Conservation (phyloP, 1,140 invertebrate genomes). For the Marisa cornuarietis region DNA sequence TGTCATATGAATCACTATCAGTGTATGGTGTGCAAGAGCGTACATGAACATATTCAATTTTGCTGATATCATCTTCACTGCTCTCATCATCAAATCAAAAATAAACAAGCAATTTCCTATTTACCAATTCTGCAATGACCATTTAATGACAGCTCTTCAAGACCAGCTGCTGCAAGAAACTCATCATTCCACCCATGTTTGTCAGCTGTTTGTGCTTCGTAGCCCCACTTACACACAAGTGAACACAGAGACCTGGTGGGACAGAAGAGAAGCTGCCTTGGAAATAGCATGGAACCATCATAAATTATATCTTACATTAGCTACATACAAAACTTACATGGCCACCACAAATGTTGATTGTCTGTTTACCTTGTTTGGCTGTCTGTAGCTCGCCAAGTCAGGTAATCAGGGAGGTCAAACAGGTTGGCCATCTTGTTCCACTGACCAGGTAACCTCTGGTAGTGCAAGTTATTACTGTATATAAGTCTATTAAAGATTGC, state of each 20-base stretch:
- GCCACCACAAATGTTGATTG: too few species aligned
- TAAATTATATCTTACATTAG: too few species aligned
- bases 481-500: too few species aligned
- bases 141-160: slow-evolving; percentile 78
- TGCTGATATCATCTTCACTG: neutral
- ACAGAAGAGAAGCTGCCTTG: too few species aligned
- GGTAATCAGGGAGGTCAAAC: slow-evolving; percentile 93
- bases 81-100: too few species aligned
- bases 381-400: slow-evolving; percentile 91
- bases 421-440: slow-evolving; percentile 79
- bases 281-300: too few species aligned
- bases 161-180: slow-evolving; percentile 79
- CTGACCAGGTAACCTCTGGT: slow-evolving; percentile 72
- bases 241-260: slow-evolving; percentile 19
- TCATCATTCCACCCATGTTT: slow-evolving; percentile 77
- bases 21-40: too few species aligned
- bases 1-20: too few species aligned
- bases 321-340: too few species aligned
- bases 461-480: too few species aligned
- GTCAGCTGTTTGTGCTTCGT: slow-evolving; percentile 71
- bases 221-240: slow-evolving; percentile 92
- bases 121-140: slow-evolving; percentile 82
- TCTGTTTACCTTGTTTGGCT: slow-evolving; percentile 72
- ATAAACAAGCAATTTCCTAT: neutral
- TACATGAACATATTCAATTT: neutral